phyloP scores from a whole-genome alignment of 2,888 invertebrate genomes.

The Troglohyphantes excavatus region DNA sequence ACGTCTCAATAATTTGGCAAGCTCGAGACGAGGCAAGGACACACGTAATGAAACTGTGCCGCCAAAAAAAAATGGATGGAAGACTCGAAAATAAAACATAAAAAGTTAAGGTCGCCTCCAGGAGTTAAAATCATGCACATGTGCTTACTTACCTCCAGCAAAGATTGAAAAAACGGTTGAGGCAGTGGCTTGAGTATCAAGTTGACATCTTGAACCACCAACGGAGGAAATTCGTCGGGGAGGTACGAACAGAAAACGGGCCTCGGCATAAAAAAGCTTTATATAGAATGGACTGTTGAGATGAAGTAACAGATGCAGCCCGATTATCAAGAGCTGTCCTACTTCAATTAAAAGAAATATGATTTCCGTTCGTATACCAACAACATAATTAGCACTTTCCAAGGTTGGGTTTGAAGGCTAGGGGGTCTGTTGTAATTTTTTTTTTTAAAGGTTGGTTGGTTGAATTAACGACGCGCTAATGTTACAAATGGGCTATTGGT shows the following conservation, averaged over 20 bases:
- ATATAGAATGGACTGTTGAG: neutral
- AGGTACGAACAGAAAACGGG: conserved; percentile 20
- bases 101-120: conserved; percentile 15
- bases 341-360: neutral
- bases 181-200: conserved; percentile 35
- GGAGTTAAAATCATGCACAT: conserved; percentile 13
- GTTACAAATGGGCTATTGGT: too few relatives aligned
- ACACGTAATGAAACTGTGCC: neutral
- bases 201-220: conserved; percentile 41
- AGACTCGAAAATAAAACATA: neutral
- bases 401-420: neutral
- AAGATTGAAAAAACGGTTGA: conserved; percentile 20
- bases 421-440: too few relatives aligned
- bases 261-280: conserved; percentile 7
- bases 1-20: neutral
- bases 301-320: neutral
- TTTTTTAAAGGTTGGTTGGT: too few relatives aligned
- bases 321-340: neutral
- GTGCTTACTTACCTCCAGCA: conserved; percentile 50
- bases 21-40: neutral
- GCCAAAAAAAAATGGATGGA: neutral
- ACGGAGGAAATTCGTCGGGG: conserved; percentile 58
- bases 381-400: neutral
- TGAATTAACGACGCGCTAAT: too few relatives aligned
- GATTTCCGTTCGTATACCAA: neutral